Conservation (phyloP, 2,113 vertebrate genomes). For the Myocastor coypus region DNA sequence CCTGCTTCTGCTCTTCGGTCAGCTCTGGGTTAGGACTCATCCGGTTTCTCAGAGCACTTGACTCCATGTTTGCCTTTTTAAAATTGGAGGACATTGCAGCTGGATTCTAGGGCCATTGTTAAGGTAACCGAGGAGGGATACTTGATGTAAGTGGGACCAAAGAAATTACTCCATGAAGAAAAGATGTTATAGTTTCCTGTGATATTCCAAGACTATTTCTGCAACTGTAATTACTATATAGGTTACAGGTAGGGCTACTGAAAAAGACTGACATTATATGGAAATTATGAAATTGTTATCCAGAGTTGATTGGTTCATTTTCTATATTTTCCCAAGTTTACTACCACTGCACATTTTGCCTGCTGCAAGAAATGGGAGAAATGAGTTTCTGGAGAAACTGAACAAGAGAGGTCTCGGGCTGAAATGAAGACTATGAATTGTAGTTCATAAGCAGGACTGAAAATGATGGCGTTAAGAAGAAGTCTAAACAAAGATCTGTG, state of each 20-base stretch:
- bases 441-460: not conserved
- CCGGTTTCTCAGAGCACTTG: too few relatives aligned
- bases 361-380: not conserved
- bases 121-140: not conserved
- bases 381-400: not conserved
- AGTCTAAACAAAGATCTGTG: not conserved
- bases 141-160: not conserved
- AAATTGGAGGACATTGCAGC: too few relatives aligned
- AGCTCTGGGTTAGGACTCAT: too few relatives aligned
- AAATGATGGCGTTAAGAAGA: not conserved
- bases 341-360: not conserved
- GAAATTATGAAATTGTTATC: not conserved
- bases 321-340: not conserved
- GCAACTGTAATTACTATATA: not conserved
- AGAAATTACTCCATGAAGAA: not conserved
- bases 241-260: not conserved
- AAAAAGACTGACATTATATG: not conserved
- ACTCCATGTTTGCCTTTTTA: too few relatives aligned
- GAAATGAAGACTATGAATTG: not conserved
- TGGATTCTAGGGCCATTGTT: too few relatives aligned
- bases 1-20: too few relatives aligned
- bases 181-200: not conserved
- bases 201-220: not conserved
- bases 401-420: not conserved
- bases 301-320: not conserved